Evolutionary conservation across 2,113 vertebrate species (phyloP), one percentile per base, ranked within the genome.

Genomic region (Accipiter virgatus): DNA sequence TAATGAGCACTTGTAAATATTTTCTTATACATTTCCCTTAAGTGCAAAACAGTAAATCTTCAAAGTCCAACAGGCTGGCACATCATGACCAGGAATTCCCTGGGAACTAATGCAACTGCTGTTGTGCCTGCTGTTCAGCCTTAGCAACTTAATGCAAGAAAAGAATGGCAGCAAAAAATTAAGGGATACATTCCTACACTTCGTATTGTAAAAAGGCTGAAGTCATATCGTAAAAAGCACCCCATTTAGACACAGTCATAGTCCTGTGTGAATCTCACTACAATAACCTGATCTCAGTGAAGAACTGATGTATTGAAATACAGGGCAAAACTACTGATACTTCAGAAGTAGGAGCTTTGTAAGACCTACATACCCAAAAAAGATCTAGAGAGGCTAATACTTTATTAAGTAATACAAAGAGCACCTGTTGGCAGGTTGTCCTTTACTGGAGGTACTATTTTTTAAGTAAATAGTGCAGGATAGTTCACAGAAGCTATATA

Each of bases 1-100:
- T 92, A 96, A 97, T 94, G 86, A 92, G 61, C 40, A 61, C 83
- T 88, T 84, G 91, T 84, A 94, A 95, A 95, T 97, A 96, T 95
- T 97, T 96, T 94, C 94, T 79, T 95, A 92, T 6, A 34, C 13
- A 3, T 94, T 94, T 86, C 93, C 86, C 86, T 84, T 72, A 89
- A 92, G 83, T 84, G 81, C 83, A 88, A 74, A 94, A 0, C 11
- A 86, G 36, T 96, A 95, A 97, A 92, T 95, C 91, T 94, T 96
- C 81, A 43, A 96, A 75, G 56, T 96, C 95, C 91, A 90, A 38
- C 63, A 85, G 45, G 15, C 78, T 93, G 86, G 65, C 78, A 75
- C 53, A 81, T 81, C 70, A 61, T 91, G 94, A 81, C 90, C 68
- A 68, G 70, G 56, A 95, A 95, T 96, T 97, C 92, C 94, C 94